Conservation (phyloP, 2,888 invertebrate species). For the Tethea ocularis region DNA sequence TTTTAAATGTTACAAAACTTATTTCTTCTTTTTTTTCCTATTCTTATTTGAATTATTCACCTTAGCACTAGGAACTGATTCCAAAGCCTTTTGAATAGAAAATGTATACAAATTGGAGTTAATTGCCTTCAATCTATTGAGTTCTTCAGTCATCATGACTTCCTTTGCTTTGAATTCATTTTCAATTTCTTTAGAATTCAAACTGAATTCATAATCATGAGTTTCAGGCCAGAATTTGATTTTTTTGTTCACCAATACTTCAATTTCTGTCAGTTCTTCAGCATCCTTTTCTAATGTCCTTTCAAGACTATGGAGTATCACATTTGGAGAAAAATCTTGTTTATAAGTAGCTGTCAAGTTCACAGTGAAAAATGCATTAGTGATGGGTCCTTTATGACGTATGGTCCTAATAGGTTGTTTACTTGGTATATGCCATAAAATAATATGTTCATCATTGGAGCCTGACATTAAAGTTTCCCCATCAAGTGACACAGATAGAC, state of each 20-base stretch:
- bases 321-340: slow-evolving; percentile 82
- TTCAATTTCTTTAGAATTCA: slow-evolving; percentile 46
- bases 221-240: slow-evolving; percentile 69
- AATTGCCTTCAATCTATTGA: slow-evolving; percentile 79
- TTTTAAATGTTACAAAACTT: slow-evolving; percentile 14
- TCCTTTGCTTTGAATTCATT: slow-evolving; percentile 56
- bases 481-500: slow-evolving; percentile 88
- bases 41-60: slow-evolving; percentile 54
- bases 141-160: slow-evolving; percentile 69
- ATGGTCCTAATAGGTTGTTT: slow-evolving; percentile 88
- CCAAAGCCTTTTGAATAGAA: slow-evolving; percentile 74
- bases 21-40: slow-evolving; percentile 38
- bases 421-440: slow-evolving; percentile 92
- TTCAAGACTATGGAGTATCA: slow-evolving; percentile 85
- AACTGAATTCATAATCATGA: slow-evolving; percentile 32
- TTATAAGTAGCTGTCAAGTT: slow-evolving; percentile 84
- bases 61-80: slow-evolving; percentile 37
- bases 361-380: slow-evolving; percentile 87
- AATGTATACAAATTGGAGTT: slow-evolving; percentile 85
- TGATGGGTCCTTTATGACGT: slow-evolving; percentile 89
- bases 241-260: slow-evolving; percentile 64
- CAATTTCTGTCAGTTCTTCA: slow-evolving; percentile 73
- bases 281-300: slow-evolving; percentile 83
- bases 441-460: slow-evolving; percentile 88
- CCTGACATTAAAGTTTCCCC: slow-evolving; percentile 90